phyloP scores from a whole-genome alignment of 2,888 invertebrate genomes.

The Parnassius mnemosyne region DNA sequence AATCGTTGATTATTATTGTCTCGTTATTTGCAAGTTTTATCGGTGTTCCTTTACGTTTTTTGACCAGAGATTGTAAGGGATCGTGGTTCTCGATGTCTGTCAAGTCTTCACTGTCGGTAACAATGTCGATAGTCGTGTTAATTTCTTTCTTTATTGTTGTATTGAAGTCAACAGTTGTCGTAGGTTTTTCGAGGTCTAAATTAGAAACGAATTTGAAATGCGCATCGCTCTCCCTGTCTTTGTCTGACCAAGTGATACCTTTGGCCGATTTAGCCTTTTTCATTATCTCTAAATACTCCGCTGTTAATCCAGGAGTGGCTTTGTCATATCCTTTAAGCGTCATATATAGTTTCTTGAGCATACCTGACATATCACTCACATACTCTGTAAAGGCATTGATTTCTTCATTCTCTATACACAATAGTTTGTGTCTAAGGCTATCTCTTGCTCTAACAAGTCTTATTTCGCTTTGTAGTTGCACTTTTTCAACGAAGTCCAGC shows the following conservation, averaged over 20 bases:
- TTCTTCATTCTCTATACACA: constrained; percentile 70
- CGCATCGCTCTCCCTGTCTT: constrained; percentile 49
- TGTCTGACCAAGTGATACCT: constrained; percentile 82
- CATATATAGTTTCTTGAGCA: constrained; percentile 80
- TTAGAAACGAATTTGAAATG: constrained; percentile 58
- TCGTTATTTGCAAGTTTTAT: constrained; percentile 63
- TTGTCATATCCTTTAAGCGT: constrained; percentile 81
- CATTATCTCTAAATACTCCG: constrained; percentile 81
- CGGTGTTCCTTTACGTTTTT: constrained; percentile 68
- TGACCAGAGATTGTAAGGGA: constrained; percentile 39
- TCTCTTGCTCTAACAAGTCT: constrained; percentile 65
- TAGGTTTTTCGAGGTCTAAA: constrained; percentile 56
- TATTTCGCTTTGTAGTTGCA: constrained; percentile 55
- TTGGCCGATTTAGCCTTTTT: constrained; percentile 81
- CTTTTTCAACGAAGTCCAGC: constrained; percentile 46
- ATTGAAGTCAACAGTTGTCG: constrained; percentile 36
- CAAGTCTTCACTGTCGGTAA: constrained; percentile 63
- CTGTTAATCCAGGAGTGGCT: constrained; percentile 76
- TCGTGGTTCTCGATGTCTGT: constrained; percentile 59
- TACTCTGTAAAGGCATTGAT: constrained; percentile 74
- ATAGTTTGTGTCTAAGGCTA: constrained; percentile 53
- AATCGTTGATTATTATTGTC: constrained; percentile 70
- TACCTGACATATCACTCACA: constrained; percentile 72
- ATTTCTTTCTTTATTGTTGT: constrained; percentile 36
- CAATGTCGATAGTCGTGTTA: constrained; percentile 47